These are phyloP conservation scores for Girardia tigrina DNA, from an alignment of 2,888 invertebrate species.

Conservation along the genomic window DNA sequence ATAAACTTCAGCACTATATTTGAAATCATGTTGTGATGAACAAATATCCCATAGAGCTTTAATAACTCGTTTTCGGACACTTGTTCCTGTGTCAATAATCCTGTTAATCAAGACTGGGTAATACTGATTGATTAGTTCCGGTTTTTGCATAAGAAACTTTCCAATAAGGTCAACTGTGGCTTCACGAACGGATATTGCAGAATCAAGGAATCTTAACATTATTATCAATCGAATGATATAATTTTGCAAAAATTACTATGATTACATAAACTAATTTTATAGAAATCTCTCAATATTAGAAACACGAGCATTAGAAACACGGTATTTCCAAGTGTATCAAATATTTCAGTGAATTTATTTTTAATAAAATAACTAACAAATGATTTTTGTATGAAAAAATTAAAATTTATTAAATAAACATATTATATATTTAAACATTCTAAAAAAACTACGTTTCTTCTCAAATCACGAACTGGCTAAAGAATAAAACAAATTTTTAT, in stretches of 20 bases:
- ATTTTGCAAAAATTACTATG: background rate
- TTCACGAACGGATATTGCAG: background rate
- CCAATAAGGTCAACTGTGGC: background rate
- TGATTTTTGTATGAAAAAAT: no score
- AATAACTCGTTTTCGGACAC: conserved; percentile 1
- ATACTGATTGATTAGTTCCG: conserved; percentile 5
- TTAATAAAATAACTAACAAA: no score
- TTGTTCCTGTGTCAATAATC: background rate
- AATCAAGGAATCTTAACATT: conserved; percentile 2
- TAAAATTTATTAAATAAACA: no score
- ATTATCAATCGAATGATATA: background rate
- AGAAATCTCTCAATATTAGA: background rate
- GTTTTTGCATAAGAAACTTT: conserved; percentile 3
- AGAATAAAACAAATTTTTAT: no score
- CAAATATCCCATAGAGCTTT: conserved; percentile 15
- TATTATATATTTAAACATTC: no score
- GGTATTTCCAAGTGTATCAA: no score
- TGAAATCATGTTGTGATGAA: background rate
- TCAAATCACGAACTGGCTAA: no score
- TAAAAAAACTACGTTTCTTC: no score
- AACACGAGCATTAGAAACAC: no score
- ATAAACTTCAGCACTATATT: background rate
- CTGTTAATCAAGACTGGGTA: background rate
- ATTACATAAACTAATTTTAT: background rate
- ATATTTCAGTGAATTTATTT: no score